These are phyloP conservation scores for Cromileptes altivelis DNA, from an alignment of 2,113 vertebrate species.

Conservation along the genomic window DNA sequence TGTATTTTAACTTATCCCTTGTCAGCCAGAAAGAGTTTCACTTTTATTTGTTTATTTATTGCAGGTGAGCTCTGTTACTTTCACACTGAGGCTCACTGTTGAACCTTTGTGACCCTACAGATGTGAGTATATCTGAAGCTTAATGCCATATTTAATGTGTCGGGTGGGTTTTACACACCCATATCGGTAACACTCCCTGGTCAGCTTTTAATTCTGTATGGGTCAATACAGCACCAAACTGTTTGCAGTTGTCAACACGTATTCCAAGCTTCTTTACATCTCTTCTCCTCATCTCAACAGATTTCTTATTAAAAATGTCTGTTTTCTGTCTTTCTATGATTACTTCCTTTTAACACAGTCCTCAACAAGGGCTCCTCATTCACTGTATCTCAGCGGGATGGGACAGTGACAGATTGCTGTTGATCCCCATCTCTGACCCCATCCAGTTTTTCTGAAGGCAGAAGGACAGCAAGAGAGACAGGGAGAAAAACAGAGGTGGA, in stretches of 20 bases:
- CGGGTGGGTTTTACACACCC: too few species aligned
- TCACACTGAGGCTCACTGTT: too few species aligned
- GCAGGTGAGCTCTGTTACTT: too few species aligned
- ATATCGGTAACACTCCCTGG: not conserved
- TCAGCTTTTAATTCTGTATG: not conserved
- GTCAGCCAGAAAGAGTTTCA: too few species aligned
- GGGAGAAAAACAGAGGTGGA: not conserved
- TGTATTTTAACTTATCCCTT: too few species aligned
- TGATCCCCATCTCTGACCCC: conserved; percentile 67
- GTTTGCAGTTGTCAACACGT: not conserved
- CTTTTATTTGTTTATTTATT: too few species aligned
- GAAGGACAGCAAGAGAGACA: not conserved
- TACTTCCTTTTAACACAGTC: too few species aligned
- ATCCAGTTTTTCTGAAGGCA: conserved; percentile 4
- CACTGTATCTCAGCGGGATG: conserved; percentile 9
- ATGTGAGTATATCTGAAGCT: too few species aligned
- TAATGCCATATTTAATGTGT: too few species aligned
- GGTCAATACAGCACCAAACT: not conserved
- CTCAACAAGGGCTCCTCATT: not conserved
- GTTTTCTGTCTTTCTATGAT: not conserved
- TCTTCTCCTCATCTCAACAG: not conserved
- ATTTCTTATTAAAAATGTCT: not conserved
- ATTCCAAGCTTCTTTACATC: not conserved
- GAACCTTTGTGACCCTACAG: too few species aligned
- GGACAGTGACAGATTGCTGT: conserved; percentile 61